Base-by-base conservation (phyloP, 2,113 vertebrate genomes). In the Cromileptes altivelis region DNA sequence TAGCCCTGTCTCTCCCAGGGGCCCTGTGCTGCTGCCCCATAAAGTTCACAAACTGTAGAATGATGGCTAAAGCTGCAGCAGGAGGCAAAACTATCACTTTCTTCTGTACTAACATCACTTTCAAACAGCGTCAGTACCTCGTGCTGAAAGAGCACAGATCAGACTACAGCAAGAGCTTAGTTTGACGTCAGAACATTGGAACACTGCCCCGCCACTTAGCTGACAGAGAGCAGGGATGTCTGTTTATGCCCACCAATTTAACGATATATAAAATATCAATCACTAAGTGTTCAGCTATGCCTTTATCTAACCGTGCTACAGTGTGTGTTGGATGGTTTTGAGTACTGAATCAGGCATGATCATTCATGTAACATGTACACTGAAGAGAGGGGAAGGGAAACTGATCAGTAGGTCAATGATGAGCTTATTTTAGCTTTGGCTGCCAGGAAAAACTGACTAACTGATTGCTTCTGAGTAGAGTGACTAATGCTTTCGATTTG, bases 391-490 rank as follows among this genome's bases (percentile, higher is more conserved):
- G 17, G 56, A 11, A 60, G 8, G 53, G 21, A 70, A 81, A 78
- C 25, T 11, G 13, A 78, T 69, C 52, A 62, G 55, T 14, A 25
- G 23, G 17, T 63, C 42, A 62, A 18, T 53, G 70, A 45, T 57
- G 4, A 37, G n/a, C 25, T 63, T 57, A 65, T 49, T 82, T 76
- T 50, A 57, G 17, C 30, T 45, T 13, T 13, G 13, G 25, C 37
- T 27, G 37, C 30, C 64, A n/a, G 25, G 27, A 88, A 67, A 55
- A 75, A 45, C 63, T 25, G 60, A 55, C 14, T 61, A 27, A 33
- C 27, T 33, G 30, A 61, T 63, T 61, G 19, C 56, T 49, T 84
- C 19, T 60, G 27, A 74, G 18, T 14, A n/a, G 10, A 75, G 33
- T 65, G 55, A 42, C 37, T 49, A 47, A 78, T 52, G 19, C 23